Percentiles rank a stretch among this genome's conserved stretches.
phyloP scores from a whole-genome alignment of 2,797 vertebrate genomes.

The Thaleichthys pacificus region DNA sequence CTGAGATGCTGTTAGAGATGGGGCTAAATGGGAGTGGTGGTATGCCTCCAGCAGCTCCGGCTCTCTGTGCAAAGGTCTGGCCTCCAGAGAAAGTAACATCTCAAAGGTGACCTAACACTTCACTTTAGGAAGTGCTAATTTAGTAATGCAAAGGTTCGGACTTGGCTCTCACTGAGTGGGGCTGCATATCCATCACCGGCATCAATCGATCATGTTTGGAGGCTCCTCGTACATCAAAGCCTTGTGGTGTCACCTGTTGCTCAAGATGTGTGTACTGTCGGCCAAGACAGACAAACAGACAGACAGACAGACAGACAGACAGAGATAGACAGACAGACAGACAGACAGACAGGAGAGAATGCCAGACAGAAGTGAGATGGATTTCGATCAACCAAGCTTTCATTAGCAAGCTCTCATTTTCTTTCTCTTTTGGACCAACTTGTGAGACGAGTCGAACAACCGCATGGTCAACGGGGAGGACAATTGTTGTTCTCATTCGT shows the following conservation, averaged over 20 bases:
- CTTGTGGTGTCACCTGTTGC: constrained; percentile 30
- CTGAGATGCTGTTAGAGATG: constrained; percentile 17
- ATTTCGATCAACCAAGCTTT: too few relatives aligned
- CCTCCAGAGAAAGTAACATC: constrained; percentile 19
- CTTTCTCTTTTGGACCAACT: too few relatives aligned
- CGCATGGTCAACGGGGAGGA: too few relatives aligned
- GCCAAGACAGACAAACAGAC: constrained; percentile 16
- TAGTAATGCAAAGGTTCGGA: constrained; percentile 34
- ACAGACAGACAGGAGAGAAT: background rate
- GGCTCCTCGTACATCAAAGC: constrained; percentile 25
- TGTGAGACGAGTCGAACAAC: too few relatives aligned
- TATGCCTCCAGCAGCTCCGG: constrained; percentile 25
- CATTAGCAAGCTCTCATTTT: too few relatives aligned
- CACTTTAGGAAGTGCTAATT: constrained; percentile 49
- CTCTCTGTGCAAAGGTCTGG: constrained; percentile 19
- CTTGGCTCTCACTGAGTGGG: constrained; percentile 21
- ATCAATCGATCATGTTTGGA: constrained; percentile 31
- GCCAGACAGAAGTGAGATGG: background rate
- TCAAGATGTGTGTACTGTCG: background rate
- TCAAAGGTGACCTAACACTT: constrained; percentile 40
- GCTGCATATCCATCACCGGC: constrained; percentile 24
- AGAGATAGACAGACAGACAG: background rate
- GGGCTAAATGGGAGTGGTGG: constrained; percentile 43
- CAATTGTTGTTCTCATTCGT: background rate
- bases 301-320: background rate